Conservation (phyloP, 1,140 invertebrate genomes). For the Ruditapes philippinarum region DNA sequence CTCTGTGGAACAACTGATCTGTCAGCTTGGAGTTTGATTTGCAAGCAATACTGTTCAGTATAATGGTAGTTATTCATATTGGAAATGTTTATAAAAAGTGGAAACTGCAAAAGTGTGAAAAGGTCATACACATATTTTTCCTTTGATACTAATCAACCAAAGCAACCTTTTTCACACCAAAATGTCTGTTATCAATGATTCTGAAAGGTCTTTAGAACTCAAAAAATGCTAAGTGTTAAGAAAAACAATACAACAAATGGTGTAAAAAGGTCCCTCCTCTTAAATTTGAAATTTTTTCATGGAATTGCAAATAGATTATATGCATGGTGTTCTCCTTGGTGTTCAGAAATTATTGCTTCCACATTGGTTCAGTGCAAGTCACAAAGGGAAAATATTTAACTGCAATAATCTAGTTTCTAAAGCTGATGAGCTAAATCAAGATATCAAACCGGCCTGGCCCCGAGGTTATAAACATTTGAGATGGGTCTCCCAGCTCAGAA, state of each 20-base stretch:
- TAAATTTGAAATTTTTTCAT: constrained; percentile 61
- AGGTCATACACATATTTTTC: constrained; percentile 54
- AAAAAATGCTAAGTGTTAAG: constrained; percentile 14
- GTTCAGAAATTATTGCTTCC: constrained; percentile 56
- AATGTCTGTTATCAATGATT: constrained; percentile 28
- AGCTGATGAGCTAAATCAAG: constrained; percentile 42
- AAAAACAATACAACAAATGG: constrained; percentile 49
- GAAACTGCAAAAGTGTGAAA: constrained; percentile 62
- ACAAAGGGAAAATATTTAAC: constrained; percentile 18
- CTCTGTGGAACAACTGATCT: constrained; percentile 67
- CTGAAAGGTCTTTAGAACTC: background rate
- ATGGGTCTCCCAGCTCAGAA: constrained; percentile 52
- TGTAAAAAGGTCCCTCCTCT: constrained; percentile 65
- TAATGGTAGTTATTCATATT: constrained; percentile 64
- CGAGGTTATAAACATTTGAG: constrained; percentile 70
- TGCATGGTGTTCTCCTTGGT: constrained; percentile 71
- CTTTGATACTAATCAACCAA: background rate
- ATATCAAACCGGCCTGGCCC: constrained; percentile 40
- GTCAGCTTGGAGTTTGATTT: constrained; percentile 56
- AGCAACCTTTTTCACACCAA: constrained; percentile 42
- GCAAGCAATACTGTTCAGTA: too few species aligned
- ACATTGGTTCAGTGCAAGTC: constrained; percentile 56
- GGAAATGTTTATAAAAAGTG: constrained; percentile 61
- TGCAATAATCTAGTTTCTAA: background rate
- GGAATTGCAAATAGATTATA: constrained; percentile 71